Percentiles rank a stretch among this genome's conserved stretches.
These are phyloP conservation scores for Drosophila eugracilis DNA, from an alignment of 1,140 invertebrate species.

Conservation along the genomic window DNA sequence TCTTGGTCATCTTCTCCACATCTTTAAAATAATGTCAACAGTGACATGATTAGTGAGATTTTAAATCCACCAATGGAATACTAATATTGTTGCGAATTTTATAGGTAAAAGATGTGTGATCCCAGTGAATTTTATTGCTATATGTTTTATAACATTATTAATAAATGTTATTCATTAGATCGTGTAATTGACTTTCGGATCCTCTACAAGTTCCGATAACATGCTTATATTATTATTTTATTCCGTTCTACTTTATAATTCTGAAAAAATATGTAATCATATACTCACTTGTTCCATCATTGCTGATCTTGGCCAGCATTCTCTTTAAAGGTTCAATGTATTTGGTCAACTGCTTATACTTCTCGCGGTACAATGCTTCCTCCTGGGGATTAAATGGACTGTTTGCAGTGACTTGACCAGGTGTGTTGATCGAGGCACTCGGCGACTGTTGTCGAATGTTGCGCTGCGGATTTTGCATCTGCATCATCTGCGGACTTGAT, in stretches of 20 bases:
- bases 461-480: conserved; percentile 85
- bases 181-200: not conserved
- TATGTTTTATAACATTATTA: not conserved
- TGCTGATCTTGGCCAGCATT: conserved; percentile 94
- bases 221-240: not conserved
- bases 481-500: conserved; percentile 88
- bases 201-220: not conserved
- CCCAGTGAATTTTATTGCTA: not conserved
- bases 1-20: conserved; percentile 78
- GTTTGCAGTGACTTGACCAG: conserved; percentile 89
- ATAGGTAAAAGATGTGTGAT: not conserved
- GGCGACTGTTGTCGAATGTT: conserved; percentile 91
- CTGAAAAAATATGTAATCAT: no score
- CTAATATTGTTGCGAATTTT: not conserved
- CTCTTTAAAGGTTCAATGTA: conserved; percentile 96
- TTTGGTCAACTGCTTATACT: conserved; percentile 95
- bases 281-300: conserved; percentile 88
- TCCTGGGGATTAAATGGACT: conserved; percentile 90
- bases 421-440: conserved; percentile 92
- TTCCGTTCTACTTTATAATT: no score
- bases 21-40: conserved; percentile 32
- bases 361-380: conserved; percentile 95
- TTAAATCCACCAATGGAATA: not conserved
- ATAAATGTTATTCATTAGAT: not conserved
- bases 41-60: no score